phyloP scores from a whole-genome alignment of 2,888 invertebrate species.

The Torymus tubicola region DNA sequence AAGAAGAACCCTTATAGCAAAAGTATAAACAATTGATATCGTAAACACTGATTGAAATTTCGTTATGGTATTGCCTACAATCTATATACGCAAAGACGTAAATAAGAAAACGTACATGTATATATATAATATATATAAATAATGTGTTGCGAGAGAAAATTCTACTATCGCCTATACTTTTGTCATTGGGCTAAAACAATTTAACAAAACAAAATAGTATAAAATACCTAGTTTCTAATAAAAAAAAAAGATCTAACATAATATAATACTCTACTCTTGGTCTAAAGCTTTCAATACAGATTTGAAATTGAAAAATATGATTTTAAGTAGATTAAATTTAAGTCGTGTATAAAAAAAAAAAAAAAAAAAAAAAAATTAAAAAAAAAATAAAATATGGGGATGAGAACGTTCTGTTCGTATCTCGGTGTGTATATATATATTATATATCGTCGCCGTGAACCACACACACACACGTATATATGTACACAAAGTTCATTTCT shows the following conservation, averaged over 20 bases:
- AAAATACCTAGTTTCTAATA: conserved; percentile 44
- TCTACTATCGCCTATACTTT: conserved; percentile 26
- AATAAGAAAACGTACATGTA: too few species aligned
- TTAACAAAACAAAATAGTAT: conserved; percentile 54
- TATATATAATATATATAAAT: too few species aligned
- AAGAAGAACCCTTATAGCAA: background rate
- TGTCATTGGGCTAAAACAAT: conserved; percentile 28
- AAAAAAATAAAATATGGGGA: conserved; percentile 19
- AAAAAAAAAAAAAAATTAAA: too few species aligned
- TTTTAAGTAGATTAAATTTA: conserved; percentile 13
- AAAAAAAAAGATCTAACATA: conserved; percentile 26
- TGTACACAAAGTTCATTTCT: conserved; percentile 53
- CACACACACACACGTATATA: background rate
- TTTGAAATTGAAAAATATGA: conserved; percentile 27
- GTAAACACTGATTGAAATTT: background rate
- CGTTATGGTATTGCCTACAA: background rate
- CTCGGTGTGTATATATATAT: too few species aligned
- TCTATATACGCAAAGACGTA: too few species aligned
- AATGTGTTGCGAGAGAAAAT: background rate
- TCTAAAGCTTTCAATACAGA: conserved; percentile 54
- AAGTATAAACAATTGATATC: conserved; percentile 28
- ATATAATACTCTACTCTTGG: conserved; percentile 55
- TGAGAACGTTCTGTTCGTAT: conserved; percentile 1
- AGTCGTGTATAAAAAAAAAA: too few species aligned
- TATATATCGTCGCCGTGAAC: conserved; percentile 14